Percentiles rank a stretch among this genome's conserved stretches.
phyloP scores from a whole-genome alignment of 1,140 invertebrate genomes.

The Melipona quadrifasciata region DNA sequence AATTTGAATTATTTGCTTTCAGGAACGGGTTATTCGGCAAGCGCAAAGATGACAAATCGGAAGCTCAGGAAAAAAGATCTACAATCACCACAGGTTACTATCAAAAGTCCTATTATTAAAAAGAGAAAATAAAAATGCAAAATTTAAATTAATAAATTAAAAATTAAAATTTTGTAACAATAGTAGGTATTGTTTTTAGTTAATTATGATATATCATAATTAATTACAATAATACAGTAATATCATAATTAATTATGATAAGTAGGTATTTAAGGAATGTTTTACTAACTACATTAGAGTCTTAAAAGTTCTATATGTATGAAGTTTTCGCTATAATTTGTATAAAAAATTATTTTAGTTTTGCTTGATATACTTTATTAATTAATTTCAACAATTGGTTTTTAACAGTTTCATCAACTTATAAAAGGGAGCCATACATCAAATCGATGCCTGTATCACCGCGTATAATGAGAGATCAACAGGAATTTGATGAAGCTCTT shows the following conservation, averaged over 20 bases:
- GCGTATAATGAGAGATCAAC: constrained; percentile 71
- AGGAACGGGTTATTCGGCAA: constrained; percentile 78
- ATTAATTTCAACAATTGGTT: not conserved
- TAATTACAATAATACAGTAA: too few relatives aligned
- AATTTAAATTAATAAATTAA: not conserved
- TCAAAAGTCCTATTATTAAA: not conserved
- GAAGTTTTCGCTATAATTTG: not conserved
- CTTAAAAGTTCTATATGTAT: not conserved
- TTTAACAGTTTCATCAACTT: constrained; percentile 71
- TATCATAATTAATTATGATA: not conserved
- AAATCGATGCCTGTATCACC: constrained; percentile 62
- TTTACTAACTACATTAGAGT: not conserved
- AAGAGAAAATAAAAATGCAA: not conserved
- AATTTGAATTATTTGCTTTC: constrained; percentile 43
- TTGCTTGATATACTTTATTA: not conserved
- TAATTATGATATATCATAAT: too few relatives aligned
- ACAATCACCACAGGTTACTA: constrained; percentile 73
- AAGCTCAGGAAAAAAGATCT: constrained; percentile 66
- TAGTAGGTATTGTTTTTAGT: not conserved
- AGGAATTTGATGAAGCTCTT: constrained; percentile 77
- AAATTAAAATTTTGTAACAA: not conserved
- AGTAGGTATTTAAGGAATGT: not conserved
- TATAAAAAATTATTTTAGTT: not conserved
- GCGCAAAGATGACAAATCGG: constrained; percentile 67
- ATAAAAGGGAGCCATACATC: constrained; percentile 70